Evolutionary conservation across 2,888 invertebrate species (phyloP).

Genomic region (Phorcus lineatus): DNA sequence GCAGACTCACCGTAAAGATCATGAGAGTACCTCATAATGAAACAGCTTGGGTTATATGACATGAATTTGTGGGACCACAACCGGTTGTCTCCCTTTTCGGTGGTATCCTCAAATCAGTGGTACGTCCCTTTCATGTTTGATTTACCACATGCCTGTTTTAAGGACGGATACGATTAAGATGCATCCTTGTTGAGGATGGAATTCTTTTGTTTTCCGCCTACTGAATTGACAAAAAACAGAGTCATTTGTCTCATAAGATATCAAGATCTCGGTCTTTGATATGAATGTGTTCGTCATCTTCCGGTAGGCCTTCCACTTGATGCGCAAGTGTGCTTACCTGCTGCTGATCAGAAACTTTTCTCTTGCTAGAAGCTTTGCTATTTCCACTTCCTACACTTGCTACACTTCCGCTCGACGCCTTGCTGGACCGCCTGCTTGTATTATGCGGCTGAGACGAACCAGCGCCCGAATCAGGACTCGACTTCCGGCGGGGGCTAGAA

Average conservation of each 20-base stretch:
- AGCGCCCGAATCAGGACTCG: neutral
- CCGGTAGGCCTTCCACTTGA: slow-evolving; percentile 30
- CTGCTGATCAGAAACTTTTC: slow-evolving; percentile 5
- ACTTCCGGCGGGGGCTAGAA: neutral
- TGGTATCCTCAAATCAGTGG: too few species aligned
- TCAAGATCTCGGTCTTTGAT: slow-evolving; percentile 69
- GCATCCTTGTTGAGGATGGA: too few species aligned
- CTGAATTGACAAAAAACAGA: too few species aligned
- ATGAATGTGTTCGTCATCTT: slow-evolving; percentile 61
- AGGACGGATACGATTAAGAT: too few species aligned
- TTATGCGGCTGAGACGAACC: neutral
- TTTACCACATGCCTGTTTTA: too few species aligned
- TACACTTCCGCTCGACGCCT: slow-evolving; percentile 14
- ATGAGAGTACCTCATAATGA: too few species aligned
- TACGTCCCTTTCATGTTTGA: too few species aligned
- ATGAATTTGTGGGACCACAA: too few species aligned
- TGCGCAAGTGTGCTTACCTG: slow-evolving; percentile 8
- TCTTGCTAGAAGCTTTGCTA: slow-evolving; percentile 16
- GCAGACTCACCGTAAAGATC: too few species aligned
- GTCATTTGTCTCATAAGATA: slow-evolving; percentile 56
- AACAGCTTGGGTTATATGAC: too few species aligned
- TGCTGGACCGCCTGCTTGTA: slow-evolving; percentile 11
- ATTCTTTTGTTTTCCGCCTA: too few species aligned
- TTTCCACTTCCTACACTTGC: neutral
- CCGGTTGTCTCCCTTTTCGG: too few species aligned